Conservation (phyloP, 2,113 vertebrate species). For the Anarrhichthys ocellatus region DNA sequence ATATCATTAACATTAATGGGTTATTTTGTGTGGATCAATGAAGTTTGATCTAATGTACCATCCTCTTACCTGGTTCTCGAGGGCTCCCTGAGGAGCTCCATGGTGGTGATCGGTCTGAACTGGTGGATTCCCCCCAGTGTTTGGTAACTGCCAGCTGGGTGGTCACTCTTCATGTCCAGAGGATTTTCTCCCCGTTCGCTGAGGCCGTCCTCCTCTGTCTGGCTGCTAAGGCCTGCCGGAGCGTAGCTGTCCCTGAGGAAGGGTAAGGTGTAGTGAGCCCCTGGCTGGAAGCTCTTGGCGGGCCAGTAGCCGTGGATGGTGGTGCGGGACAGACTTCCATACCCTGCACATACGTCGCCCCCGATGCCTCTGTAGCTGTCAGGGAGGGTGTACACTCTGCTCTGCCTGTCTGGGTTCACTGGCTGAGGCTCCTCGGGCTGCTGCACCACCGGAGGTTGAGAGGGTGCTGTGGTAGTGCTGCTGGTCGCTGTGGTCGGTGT, state of each 20-base stretch:
- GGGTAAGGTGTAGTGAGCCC: slow-evolving; percentile 83
- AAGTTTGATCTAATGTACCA: slow-evolving; percentile 6
- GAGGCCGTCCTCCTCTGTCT: slow-evolving; percentile 66
- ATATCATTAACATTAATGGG: not conserved
- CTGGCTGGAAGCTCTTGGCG: slow-evolving; percentile 77
- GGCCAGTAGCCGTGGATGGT: slow-evolving; percentile 78
- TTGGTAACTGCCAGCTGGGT: slow-evolving; percentile 67
- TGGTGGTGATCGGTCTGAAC: slow-evolving; percentile 77
- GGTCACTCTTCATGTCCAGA: slow-evolving; percentile 70
- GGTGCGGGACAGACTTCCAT: slow-evolving; percentile 76
- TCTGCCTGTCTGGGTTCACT: slow-evolving; percentile 58
- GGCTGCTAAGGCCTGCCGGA: slow-evolving; percentile 61
- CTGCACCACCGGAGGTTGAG: slow-evolving; percentile 28
- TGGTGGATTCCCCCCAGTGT: slow-evolving; percentile 80
- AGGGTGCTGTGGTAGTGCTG: slow-evolving; percentile 9
- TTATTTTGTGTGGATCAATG: slow-evolving; percentile 14
- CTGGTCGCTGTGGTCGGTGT: slow-evolving; percentile 33
- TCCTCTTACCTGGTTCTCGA: slow-evolving; percentile 77
- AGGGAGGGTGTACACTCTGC: slow-evolving; percentile 64
- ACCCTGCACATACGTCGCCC: slow-evolving; percentile 68
- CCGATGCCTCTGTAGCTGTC: slow-evolving; percentile 68
- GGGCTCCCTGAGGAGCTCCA: slow-evolving; percentile 82
- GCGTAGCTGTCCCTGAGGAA: slow-evolving; percentile 81
- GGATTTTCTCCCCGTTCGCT: slow-evolving; percentile 66
- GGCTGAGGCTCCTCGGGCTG: slow-evolving; percentile 58